Evolutionary conservation across 1,140 invertebrate species (phyloP).

Genomic region (Phymorhynchus buccinoides): DNA sequence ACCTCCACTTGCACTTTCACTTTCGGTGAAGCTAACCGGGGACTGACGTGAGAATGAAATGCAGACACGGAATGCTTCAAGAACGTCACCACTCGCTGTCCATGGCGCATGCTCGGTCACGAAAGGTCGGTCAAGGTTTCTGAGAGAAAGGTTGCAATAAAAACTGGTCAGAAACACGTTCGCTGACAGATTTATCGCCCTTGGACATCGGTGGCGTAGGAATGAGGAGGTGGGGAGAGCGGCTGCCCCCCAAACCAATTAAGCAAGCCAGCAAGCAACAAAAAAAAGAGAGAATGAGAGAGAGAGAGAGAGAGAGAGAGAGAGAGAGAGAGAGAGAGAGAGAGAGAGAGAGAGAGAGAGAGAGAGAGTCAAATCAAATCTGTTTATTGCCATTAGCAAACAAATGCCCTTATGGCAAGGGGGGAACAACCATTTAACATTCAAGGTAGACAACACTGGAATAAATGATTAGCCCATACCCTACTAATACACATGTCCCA

Average conservation of each 20-base stretch:
- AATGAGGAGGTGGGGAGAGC: no score
- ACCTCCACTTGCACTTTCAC: neutral
- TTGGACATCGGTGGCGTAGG: no score
- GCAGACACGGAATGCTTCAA: neutral
- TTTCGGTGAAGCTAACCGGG: neutral
- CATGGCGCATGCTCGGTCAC: neutral
- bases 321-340: conserved; percentile 27
- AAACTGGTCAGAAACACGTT: no score
- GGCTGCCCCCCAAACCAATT: no score
- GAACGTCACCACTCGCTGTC: neutral
- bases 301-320: conserved; percentile 23
- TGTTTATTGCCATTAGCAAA: no score
- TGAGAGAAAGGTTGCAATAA: no score
- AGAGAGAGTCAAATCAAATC: conserved; percentile 15
- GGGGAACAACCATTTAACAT: no score
- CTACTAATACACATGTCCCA: no score
- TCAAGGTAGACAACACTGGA: no score
- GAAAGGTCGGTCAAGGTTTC: neutral
- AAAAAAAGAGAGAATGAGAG: conserved; percentile 4
- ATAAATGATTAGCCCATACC: no score
- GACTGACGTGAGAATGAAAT: neutral
- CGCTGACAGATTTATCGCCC: no score
- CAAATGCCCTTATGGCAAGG: no score
- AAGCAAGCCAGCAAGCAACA: conserved; percentile 5
- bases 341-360: conserved; percentile 31